A percentile compares a stretch with the other conserved stretches of the same genome.
phyloP scores from a whole-genome alignment of 2,888 invertebrate species.

The Drosophila monieri region DNA sequence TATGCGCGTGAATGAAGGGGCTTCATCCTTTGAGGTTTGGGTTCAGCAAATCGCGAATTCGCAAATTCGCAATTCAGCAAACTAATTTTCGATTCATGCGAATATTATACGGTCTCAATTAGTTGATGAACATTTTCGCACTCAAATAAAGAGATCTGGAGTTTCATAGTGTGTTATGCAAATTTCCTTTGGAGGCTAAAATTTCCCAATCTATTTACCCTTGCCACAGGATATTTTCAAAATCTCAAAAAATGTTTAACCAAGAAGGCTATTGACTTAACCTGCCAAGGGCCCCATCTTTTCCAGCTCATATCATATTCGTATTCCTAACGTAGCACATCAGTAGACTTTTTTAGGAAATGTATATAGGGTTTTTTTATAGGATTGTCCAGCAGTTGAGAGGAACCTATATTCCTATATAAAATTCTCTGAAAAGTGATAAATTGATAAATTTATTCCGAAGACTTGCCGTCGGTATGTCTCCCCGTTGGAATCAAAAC shows the following conservation, averaged over 20 bases:
- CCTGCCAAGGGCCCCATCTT: background rate
- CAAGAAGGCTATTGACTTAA: background rate
- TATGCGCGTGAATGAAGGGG: conserved; percentile 73
- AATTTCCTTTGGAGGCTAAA: background rate
- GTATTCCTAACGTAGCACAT: background rate
- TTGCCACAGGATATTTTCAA: background rate
- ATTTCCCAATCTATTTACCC: background rate
- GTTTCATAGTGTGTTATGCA: background rate
- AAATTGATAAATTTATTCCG: background rate
- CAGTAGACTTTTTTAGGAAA: background rate
- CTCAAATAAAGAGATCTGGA: conserved; percentile 21
- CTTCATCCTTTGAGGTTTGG: conserved; percentile 24
- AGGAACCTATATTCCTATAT: background rate
- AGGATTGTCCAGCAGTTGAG: background rate
- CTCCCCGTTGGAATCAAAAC: background rate
- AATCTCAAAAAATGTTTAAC: background rate
- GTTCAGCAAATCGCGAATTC: conserved; percentile 12
- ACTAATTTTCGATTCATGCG: conserved; percentile 32
- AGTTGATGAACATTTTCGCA: conserved; percentile 33
- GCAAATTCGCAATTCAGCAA: conserved; percentile 16
- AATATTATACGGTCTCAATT: conserved; percentile 35
- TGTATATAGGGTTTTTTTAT: background rate
- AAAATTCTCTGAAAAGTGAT: background rate
- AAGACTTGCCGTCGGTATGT: background rate
- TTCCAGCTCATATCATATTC: background rate